Conservation (phyloP, 2,888 invertebrate genomes). For the Muscina levida region DNA sequence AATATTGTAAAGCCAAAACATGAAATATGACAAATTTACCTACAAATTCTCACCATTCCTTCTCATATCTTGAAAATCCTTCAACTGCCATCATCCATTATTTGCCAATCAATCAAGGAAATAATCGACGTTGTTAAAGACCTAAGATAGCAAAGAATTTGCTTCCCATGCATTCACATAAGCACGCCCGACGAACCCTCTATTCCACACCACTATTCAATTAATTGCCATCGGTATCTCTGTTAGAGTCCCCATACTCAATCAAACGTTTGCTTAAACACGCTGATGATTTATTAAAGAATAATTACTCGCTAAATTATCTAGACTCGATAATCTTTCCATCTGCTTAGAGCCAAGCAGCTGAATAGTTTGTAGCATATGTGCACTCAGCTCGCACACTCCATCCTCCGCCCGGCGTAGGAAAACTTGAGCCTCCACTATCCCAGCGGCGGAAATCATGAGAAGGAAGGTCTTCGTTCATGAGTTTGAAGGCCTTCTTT, state of each 20-base stretch:
- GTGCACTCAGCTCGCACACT: neutral
- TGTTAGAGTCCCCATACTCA: neutral
- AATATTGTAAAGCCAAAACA: too few relatives aligned
- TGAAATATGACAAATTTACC: too few relatives aligned
- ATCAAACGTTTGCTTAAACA: neutral
- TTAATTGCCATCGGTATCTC: conserved; percentile 27
- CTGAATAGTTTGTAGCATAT: too few relatives aligned
- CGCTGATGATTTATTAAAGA: conserved; percentile 55
- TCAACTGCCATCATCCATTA: neutral
- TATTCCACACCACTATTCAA: conserved; percentile 10
- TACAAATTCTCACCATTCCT: too few relatives aligned
- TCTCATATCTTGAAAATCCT: too few relatives aligned
- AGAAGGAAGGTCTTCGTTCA: too few relatives aligned
- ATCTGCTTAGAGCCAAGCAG: conserved; percentile 25
- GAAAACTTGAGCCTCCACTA: too few relatives aligned
- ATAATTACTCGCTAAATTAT: conserved; percentile 55
- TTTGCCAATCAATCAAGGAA: conserved; percentile 34
- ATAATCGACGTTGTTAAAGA: conserved; percentile 15
- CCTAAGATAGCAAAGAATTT: conserved; percentile 17
- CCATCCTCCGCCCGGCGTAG: neutral
- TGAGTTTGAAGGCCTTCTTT: too few relatives aligned
- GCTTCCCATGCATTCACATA: neutral
- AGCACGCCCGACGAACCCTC: neutral
- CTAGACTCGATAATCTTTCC: conserved; percentile 42
- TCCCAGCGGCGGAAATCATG: too few relatives aligned